Conservation (phyloP, 2,888 invertebrate genomes). For the Tiliacea aurago region DNA sequence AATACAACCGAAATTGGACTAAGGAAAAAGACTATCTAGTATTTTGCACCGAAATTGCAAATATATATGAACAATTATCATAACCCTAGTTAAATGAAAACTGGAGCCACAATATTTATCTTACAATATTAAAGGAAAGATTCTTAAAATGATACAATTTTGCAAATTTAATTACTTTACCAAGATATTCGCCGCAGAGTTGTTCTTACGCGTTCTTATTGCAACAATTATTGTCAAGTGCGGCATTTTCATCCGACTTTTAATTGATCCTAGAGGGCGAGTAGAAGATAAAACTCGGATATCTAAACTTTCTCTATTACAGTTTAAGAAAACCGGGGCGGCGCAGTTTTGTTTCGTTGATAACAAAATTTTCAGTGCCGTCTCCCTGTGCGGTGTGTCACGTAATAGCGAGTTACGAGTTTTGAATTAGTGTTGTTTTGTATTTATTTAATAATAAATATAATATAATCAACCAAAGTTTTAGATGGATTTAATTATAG, state of each 20-base stretch:
- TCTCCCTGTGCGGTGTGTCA: slow-evolving; percentile 74
- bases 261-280: slow-evolving; percentile 91
- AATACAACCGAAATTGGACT: no score
- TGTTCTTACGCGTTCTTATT: slow-evolving; percentile 80
- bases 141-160: slow-evolving; percentile 58
- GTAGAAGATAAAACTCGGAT: slow-evolving; percentile 87
- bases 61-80: not conserved
- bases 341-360: slow-evolving; percentile 83
- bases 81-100: slow-evolving; percentile 1
- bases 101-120: slow-evolving; percentile 17
- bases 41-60: no score
- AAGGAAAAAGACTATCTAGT: no score
- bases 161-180: slow-evolving; percentile 66
- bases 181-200: slow-evolving; percentile 70
- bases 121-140: slow-evolving; percentile 12
- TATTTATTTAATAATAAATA: not conserved
- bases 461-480: not conserved
- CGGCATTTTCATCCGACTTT: slow-evolving; percentile 85
- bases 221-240: slow-evolving; percentile 87
- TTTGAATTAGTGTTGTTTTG: slow-evolving; percentile 66
- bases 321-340: slow-evolving; percentile 88
- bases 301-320: slow-evolving; percentile 90
- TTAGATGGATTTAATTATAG: not conserved
- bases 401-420: slow-evolving; percentile 70
- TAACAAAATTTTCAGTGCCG: slow-evolving; percentile 85